Evolutionary conservation across 2,797 vertebrate genomes (phyloP).

Genomic region (Sternarchorhynchus goeldii): DNA sequence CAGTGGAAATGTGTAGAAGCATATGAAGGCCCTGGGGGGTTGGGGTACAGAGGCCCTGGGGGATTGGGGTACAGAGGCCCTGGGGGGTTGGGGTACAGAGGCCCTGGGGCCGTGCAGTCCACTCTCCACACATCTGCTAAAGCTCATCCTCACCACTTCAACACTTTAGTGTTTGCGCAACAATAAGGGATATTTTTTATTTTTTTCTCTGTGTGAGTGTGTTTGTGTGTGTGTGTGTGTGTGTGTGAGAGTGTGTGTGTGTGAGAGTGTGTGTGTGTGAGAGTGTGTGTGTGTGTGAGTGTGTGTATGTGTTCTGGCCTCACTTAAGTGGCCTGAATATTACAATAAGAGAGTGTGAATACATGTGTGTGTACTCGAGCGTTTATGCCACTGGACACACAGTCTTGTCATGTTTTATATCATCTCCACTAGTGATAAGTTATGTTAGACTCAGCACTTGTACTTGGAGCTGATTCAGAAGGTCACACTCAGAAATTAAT

Average conservation of each 20-base stretch:
- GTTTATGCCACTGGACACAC: conserved; percentile 8
- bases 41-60: conserved; percentile 44
- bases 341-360: conserved; percentile 43
- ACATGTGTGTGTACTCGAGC: conserved; percentile 37
- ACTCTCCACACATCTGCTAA: conserved; percentile 71
- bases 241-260: too few relatives aligned
- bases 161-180: conserved; percentile 59
- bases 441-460: conserved; percentile 34
- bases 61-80: conserved; percentile 49
- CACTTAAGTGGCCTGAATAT: conserved; percentile 43
- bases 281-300: conserved; percentile 44
- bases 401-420: conserved; percentile 28
- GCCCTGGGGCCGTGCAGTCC: conserved; percentile 40
- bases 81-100: background rate
- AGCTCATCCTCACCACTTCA: conserved; percentile 68
- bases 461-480: conserved; percentile 32
- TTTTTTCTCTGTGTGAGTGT: too few relatives aligned
- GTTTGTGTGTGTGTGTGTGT: too few relatives aligned
- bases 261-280: background rate
- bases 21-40: conserved; percentile 28
- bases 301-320: conserved; percentile 33
- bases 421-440: conserved; percentile 13
- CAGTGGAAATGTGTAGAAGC: conserved; percentile 35
- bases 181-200: background rate
- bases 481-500: conserved; percentile 35